A percentile compares a stretch with the other conserved stretches of the same genome.
Conservation (phyloP, 2,113 vertebrate genomes). For the Hassar affinis region DNA sequence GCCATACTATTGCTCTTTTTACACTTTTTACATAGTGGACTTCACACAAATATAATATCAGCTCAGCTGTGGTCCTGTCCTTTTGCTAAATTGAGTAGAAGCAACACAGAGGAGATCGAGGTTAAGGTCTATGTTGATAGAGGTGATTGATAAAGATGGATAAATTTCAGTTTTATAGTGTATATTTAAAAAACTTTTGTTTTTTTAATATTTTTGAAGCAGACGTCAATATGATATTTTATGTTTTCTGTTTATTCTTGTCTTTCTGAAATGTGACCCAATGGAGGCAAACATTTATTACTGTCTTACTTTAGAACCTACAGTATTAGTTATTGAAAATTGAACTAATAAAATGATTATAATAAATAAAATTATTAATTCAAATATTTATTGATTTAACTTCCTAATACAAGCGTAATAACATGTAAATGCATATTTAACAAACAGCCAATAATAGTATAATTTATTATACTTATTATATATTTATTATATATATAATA, state of each 20-base stretch:
- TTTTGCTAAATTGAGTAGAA: background rate
- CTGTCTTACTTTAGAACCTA: too few species aligned
- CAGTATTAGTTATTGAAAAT: background rate
- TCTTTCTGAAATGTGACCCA: background rate
- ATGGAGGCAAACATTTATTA: background rate
- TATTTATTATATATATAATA: background rate
- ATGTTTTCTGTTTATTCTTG: background rate
- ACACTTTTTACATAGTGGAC: background rate
- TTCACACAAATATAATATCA: background rate
- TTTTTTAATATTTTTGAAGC: background rate
- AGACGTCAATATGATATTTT: background rate
- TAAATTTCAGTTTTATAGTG: background rate
- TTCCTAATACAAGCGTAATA: background rate
- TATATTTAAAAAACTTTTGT: background rate
- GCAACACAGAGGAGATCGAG: background rate
- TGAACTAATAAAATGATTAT: background rate
- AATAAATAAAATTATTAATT: background rate
- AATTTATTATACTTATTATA: background rate
- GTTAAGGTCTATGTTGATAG: background rate
- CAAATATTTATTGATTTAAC: background rate
- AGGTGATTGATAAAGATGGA: background rate
- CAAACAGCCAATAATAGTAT: background rate
- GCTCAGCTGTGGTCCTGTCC: too few species aligned
- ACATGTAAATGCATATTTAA: background rate
- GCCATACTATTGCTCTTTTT: background rate